A percentile compares a stretch with the other conserved stretches of the same genome.
Conservation (phyloP, 2,797 vertebrate genomes). For the Falco peregrinus region DNA sequence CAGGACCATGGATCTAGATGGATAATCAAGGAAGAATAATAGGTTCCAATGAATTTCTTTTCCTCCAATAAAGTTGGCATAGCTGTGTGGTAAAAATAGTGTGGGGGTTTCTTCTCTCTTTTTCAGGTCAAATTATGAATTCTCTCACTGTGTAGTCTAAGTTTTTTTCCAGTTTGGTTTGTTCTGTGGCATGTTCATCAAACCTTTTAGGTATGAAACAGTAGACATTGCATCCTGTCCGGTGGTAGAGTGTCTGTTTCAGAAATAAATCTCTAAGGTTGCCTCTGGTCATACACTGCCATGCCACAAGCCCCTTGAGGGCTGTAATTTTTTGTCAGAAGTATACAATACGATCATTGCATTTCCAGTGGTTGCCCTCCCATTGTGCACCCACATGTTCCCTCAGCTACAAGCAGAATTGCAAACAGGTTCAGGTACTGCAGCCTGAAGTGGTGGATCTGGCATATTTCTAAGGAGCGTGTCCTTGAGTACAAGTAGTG, state of each 20-base stretch:
- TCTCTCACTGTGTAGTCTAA: neutral
- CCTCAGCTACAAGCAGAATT: neutral
- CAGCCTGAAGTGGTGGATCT: neutral
- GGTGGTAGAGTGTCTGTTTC: neutral
- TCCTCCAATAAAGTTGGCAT: neutral
- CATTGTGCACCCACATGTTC: neutral
- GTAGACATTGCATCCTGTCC: neutral
- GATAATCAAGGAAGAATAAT: neutral
- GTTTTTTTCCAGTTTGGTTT: neutral
- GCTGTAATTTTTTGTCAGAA: neutral
- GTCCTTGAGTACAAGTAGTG: neutral
- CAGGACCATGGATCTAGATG: neutral
- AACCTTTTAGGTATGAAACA: neutral
- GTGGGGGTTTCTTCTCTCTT: rapidly evolving
- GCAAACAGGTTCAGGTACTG: neutral
- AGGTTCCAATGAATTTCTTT: neutral
- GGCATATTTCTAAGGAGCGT: neutral
- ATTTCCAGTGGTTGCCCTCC: neutral
- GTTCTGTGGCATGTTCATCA: neutral
- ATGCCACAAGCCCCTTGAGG: rapidly evolving
- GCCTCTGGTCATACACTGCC: neutral
- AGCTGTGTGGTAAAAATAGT: neutral
- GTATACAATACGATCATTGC: rapidly evolving
- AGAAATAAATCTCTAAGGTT: neutral
- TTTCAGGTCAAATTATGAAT: neutral